Percentiles rank a stretch among this genome's conserved stretches.
phyloP scores from a whole-genome alignment of 1,140 invertebrate species.

The Macrotrachela quadricornifera region DNA sequence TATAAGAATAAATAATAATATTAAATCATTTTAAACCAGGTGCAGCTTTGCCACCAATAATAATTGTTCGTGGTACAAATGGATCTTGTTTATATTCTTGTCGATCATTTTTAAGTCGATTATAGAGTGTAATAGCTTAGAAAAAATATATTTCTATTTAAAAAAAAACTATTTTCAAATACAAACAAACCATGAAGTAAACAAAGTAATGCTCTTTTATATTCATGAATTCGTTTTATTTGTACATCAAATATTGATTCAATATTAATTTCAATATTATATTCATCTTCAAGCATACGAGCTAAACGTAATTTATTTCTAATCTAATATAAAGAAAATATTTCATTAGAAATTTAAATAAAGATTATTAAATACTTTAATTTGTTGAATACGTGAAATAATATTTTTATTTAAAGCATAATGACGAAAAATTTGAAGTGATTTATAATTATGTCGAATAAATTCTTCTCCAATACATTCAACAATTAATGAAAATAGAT shows the following conservation, averaged over 20 bases:
- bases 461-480: conserved; percentile 37
- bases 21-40: not conserved
- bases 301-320: not conserved
- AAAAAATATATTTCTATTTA: not conserved
- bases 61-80: conserved; percentile 73
- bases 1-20: not conserved
- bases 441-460: not conserved
- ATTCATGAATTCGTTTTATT: not conserved
- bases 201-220: not conserved
- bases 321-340: not conserved
- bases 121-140: conserved; percentile 65
- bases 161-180: no score
- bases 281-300: not conserved
- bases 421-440: conserved; percentile 36
- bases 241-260: not conserved
- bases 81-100: conserved; percentile 46
- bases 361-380: not conserved
- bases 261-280: not conserved
- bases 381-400: not conserved
- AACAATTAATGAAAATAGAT: conserved; percentile 76
- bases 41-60: conserved; percentile 75
- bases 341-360: not conserved
- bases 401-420: conserved; percentile 53
- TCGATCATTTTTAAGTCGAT: conserved; percentile 82
- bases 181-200: not conserved